phyloP scores from a whole-genome alignment of 2,888 invertebrate genomes.

The Xestobium rufovillosum region DNA sequence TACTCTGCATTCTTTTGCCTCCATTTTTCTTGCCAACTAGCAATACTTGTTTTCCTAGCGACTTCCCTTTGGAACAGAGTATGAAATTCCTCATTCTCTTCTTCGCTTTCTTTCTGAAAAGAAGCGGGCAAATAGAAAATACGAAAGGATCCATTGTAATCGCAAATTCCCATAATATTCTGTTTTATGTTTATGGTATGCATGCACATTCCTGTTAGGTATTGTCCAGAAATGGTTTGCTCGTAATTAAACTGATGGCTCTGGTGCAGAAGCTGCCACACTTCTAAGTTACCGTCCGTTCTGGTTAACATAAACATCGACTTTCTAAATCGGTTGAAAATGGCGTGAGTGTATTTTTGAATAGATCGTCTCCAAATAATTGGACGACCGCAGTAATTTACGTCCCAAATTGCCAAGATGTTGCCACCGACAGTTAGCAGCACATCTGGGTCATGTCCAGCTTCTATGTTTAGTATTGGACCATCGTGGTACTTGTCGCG shows the following conservation, averaged over 20 bases:
- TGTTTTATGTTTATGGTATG: conserved; percentile 40
- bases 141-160: conserved; percentile 59
- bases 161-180: conserved; percentile 60
- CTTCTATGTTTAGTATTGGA: conserved; percentile 51
- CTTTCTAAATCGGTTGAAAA: conserved; percentile 6
- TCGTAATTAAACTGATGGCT: conserved; percentile 48
- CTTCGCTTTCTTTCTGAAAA: conserved; percentile 33
- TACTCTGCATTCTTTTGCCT: conserved; percentile 41
- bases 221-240: conserved; percentile 26
- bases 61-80: conserved; percentile 49
- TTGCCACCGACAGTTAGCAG: conserved; percentile 60
- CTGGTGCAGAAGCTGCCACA: conserved; percentile 69
- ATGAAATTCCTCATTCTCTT: conserved; percentile 35
- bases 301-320: conserved; percentile 55
- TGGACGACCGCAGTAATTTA: conserved; percentile 53
- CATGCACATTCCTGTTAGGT: conserved; percentile 23
- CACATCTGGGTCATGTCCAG: conserved; percentile 56
- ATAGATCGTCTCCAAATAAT: conserved; percentile 59
- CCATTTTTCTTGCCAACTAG: conserved; percentile 57
- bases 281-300: conserved; percentile 68
- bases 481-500: conserved; percentile 62
- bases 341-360: conserved; percentile 53
- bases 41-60: conserved; percentile 46
- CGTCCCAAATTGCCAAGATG: conserved; percentile 40
- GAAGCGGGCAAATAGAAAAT: conserved; percentile 50